Evolutionary conservation across 2,888 invertebrate genomes (phyloP).

Genomic region (Scaptomyza cyrtandrae): DNA sequence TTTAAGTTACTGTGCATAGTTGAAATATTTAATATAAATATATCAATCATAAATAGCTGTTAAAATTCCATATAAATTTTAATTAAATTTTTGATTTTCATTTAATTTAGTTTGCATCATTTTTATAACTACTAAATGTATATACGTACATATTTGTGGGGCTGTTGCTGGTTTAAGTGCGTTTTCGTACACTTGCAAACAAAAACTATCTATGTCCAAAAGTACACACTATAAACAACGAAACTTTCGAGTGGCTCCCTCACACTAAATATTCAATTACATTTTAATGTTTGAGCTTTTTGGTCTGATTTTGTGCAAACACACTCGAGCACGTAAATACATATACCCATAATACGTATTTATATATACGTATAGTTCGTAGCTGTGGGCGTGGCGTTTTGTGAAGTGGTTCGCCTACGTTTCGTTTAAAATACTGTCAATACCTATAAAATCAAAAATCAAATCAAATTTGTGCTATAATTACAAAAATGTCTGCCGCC

Average conservation of each 20-base stretch:
- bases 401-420: slow-evolving; percentile 15
- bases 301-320: slow-evolving; percentile 25
- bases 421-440: slow-evolving; percentile 78
- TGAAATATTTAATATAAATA: too few species aligned
- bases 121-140: background rate
- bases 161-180: slow-evolving; percentile 11
- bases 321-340: too few species aligned
- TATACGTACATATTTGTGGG: background rate
- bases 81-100: background rate
- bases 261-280: slow-evolving; percentile 57
- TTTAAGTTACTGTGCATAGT: too few species aligned
- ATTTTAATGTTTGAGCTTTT: slow-evolving; percentile 54
- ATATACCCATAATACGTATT: background rate
- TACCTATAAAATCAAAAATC: slow-evolving; percentile 78
- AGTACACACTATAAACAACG: background rate
- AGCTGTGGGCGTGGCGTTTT: slow-evolving; percentile 20
- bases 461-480: slow-evolving; percentile 77
- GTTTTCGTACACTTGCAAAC: background rate
- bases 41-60: background rate
- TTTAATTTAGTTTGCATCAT: background rate
- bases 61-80: background rate
- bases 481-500: slow-evolving; percentile 76
- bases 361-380: too few species aligned
- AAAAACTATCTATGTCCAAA: background rate
- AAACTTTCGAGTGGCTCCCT: slow-evolving; percentile 33